phyloP scores from a whole-genome alignment of 2,113 vertebrate species.

The Phoxinus phoxinus region DNA sequence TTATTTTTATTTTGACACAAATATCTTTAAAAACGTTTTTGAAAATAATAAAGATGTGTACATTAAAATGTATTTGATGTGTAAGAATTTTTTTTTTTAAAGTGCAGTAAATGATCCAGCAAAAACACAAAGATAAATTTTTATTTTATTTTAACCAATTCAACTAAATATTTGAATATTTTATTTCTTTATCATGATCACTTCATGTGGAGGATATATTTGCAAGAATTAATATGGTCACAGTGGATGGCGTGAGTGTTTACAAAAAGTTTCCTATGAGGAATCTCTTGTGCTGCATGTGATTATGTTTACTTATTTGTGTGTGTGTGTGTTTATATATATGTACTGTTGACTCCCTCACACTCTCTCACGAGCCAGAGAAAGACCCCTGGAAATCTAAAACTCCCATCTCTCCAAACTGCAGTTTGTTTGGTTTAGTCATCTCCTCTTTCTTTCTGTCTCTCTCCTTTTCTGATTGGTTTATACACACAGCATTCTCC shows the following conservation, averaged over 20 bases:
- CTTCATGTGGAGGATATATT: not conserved
- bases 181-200: not conserved
- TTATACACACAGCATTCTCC: slow-evolving; percentile 27
- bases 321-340: not conserved
- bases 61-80: not conserved
- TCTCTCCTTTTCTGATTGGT: slow-evolving; percentile 58
- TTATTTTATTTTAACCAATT: not conserved
- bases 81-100: not conserved
- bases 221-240: not conserved
- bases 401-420: slow-evolving; percentile 32
- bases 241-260: not conserved
- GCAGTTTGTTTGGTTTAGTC: slow-evolving; percentile 67
- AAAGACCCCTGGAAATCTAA: slow-evolving; percentile 41
- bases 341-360: slow-evolving; percentile 25
- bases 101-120: too few relatives aligned
- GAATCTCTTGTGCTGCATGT: slow-evolving; percentile 22
- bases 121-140: not conserved
- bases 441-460: slow-evolving; percentile 47
- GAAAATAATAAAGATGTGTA: not conserved
- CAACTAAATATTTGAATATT: not conserved
- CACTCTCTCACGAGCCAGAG: slow-evolving; percentile 43
- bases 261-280: not conserved
- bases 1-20: not conserved
- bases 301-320: slow-evolving; percentile 30
- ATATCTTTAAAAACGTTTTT: not conserved